Evolutionary conservation across 2,797 vertebrate species (phyloP).

Genomic region (Eulemur coronatus): DNA sequence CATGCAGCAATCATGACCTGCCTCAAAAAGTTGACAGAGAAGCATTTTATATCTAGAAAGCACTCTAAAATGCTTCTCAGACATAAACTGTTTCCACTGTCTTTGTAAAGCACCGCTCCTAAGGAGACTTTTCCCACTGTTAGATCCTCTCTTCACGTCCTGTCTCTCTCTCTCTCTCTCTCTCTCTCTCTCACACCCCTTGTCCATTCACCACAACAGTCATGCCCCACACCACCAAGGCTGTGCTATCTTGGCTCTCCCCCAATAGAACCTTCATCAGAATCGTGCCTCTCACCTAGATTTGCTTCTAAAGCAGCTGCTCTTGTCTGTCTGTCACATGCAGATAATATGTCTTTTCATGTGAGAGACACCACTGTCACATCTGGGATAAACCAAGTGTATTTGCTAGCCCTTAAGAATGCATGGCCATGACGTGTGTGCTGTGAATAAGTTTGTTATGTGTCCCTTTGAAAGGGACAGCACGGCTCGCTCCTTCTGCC

Average conservation of each 20-base stretch:
- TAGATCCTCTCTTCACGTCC: neutral
- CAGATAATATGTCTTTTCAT: neutral
- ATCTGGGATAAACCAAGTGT: neutral
- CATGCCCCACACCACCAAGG: neutral
- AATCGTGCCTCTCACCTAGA: neutral
- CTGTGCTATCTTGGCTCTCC: neutral
- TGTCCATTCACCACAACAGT: neutral
- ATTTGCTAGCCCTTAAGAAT: neutral
- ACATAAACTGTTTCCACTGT: neutral
- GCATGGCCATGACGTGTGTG: neutral
- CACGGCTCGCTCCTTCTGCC: neutral
- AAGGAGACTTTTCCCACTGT: neutral
- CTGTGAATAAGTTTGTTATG: neutral
- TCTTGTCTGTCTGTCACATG: neutral
- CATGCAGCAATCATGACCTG: neutral
- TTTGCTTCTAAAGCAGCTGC: neutral
- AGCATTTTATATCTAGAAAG: neutral
- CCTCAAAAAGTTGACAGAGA: constrained; percentile 15
- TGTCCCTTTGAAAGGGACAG: neutral
- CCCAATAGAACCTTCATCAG: neutral
- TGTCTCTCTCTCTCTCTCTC: neutral
- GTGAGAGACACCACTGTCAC: neutral
- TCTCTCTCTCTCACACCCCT: neutral
- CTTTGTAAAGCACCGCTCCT: neutral
- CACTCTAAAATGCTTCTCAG: neutral